Conservation (phyloP, 2,888 invertebrate species). For the Cacoxenus indagator region DNA sequence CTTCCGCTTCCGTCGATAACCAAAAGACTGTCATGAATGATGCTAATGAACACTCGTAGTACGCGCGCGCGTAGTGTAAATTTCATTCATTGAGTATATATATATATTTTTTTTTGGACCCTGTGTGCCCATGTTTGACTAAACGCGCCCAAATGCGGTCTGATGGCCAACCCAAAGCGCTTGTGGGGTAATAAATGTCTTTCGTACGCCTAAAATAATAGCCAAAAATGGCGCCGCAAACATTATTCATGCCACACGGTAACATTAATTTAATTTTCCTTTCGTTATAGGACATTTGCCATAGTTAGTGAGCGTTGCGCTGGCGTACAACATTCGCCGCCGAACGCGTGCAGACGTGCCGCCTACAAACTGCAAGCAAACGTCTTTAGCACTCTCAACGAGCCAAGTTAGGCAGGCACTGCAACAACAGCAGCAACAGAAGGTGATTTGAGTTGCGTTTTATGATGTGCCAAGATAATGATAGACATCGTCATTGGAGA, state of each 20-base stretch:
- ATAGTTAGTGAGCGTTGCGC: not conserved
- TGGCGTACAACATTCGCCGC: slow-evolving; percentile 25
- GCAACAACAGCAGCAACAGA: not conserved
- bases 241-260: slow-evolving; percentile 13
- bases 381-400: not conserved
- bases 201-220: not conserved
- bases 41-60: not conserved
- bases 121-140: not conserved
- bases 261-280: slow-evolving; percentile 30
- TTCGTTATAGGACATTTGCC: not conserved
- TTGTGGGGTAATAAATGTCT: slow-evolving; percentile 2
- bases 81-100: not conserved
- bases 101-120: not conserved
- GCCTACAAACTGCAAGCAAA: not conserved
- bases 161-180: not conserved
- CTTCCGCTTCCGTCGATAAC: slow-evolving; percentile 58
- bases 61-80: too few species aligned
- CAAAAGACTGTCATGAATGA: slow-evolving; percentile 6
- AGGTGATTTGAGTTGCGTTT: slow-evolving; percentile 1
- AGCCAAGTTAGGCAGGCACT: not conserved
- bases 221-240: slow-evolving; percentile 11
- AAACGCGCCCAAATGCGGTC: not conserved
- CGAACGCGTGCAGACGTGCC: slow-evolving; percentile 22
- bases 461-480: slow-evolving; percentile 27
- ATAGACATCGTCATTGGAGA: slow-evolving; percentile 19